Base-by-base conservation (phyloP, 2,797 vertebrate species). In the Syngnathus acus region DNA sequence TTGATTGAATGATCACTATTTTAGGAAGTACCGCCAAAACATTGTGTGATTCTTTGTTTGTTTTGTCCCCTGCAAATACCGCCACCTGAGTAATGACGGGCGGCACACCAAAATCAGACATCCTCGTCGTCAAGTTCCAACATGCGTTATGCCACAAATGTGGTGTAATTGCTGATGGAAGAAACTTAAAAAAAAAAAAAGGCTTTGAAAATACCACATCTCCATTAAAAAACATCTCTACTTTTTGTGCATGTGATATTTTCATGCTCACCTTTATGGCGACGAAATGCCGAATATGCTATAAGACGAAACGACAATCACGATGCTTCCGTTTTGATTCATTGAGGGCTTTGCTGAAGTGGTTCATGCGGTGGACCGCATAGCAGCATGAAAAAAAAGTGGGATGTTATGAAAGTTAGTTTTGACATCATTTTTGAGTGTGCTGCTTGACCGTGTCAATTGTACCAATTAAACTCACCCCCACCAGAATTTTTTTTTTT, bases 211-310 rank as follows among this genome's bases (percentile, higher is more conserved):
- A 79, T 83, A 76, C 68, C 73, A 74, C 57, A 66, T 68, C 70
- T 74, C 67, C 67, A 75, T 81, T 78, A 75, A 67, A 68, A 63
- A 55, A 75, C 42, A 57, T 55, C 57, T 62, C 67, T 69, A 55
- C 71, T 71, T 76, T 68, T 67, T 51, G 75, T 78, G 74, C 17
- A 65, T 51, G 63, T 73, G 75, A 51, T 78, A 80, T 85, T 82
- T 85, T 71, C 9, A 83, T 72, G 77, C 59, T 79, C 72, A 67
- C 73, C 69, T 78, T 67, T 62, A 21, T 63, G 47, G 70, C 62
- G 76, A 85, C 9, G 32, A 57, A 88, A 84, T 86, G 78, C 75
- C 76, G 84, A 73, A 69, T 78, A 81, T 77, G 73, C 72, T 82
- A 77, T 80, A 64, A 65, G 70, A 26, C 26, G 69, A 86, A 77